These are phyloP conservation scores for Phaedon cochleariae DNA, from an alignment of 2,888 invertebrate genomes.

Conservation along the genomic window DNA sequence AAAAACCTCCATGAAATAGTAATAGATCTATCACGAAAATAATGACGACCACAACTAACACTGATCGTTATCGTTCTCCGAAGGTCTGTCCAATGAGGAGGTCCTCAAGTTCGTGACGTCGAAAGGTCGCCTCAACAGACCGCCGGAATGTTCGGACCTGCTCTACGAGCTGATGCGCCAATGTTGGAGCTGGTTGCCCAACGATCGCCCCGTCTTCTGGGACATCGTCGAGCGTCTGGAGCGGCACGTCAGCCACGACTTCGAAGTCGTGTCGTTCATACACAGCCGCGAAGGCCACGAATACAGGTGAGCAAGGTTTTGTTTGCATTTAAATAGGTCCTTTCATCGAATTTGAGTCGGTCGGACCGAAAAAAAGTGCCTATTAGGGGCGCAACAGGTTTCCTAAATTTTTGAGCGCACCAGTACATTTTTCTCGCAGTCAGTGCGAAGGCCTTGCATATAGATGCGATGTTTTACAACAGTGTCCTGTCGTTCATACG, in stretches of 20 bases:
- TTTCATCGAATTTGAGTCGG: no score
- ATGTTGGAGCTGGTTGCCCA: conserved; percentile 74
- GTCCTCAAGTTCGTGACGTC: conserved; percentile 68
- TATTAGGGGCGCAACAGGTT: no score
- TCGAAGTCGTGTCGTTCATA: conserved; percentile 71
- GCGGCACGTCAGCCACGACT: conserved; percentile 66
- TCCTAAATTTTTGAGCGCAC: no score
- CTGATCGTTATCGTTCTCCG: neutral
- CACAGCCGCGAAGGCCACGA: conserved; percentile 65
- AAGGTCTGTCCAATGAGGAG: conserved; percentile 69
- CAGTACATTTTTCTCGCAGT: no score
- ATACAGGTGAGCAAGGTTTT: neutral
- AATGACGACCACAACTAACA: no score
- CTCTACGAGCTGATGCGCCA: conserved; percentile 72
- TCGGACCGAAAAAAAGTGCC: no score
- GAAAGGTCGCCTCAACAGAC: conserved; percentile 69
- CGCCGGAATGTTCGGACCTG: conserved; percentile 72
- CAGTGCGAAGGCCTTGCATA: no score
- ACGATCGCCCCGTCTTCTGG: conserved; percentile 72
- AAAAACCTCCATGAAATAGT: no score
- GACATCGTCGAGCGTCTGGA: conserved; percentile 67
- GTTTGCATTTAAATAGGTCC: neutral
- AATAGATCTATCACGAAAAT: no score
- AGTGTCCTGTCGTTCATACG: no score
- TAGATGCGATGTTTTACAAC: no score